Base-by-base conservation (phyloP, 2,113 vertebrate species). In the Quiscalus mexicanus region DNA sequence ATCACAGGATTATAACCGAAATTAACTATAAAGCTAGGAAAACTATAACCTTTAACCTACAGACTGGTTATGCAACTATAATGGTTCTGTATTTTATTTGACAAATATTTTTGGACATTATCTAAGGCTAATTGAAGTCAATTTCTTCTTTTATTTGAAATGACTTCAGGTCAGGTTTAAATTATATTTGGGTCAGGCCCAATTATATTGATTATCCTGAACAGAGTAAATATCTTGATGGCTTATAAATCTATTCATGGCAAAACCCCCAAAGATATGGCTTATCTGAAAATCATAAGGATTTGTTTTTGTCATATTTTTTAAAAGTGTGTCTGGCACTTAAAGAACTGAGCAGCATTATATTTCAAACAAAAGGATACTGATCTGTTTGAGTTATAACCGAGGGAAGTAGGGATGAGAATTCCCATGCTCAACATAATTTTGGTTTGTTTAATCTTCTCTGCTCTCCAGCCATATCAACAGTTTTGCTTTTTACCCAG, bases 171-270 rank as follows among this genome's bases (percentile, higher is more conserved):
- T 95, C 59, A 80, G 25, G 16, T 86, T 92, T 35, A 70, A 92
- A 88, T 92, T 92, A 63, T 77, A 67, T 86, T 85, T 73, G 67
- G 85, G 37, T 94, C 82, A 92, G 63, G 12, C 35, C 59, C 88
- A 94, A 96, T 94, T 95, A 96, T 67, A 96, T 93, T 93, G 91
- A 92, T 92, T 93, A 86, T 84, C 27, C 24, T 63, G 49, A 49
- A 25, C 14, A 55, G 30, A 55, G 15, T 77, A 93, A 95, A 92
- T 88, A 85, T 87, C 49, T 73, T 85, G 30, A 70, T 90, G 59
- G 39, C 21, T 75, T 93, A 27, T 70, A 84, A 94, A 76, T 84
- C 49, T 80, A 11, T 92, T 85, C 15, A 68, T 70, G 75, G 44
- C 23, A 83, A 85, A 89, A 47, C 2, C 21, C 44, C 71, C 42